These are phyloP conservation scores for Micromesistius poutassou DNA, from an alignment of 2,797 vertebrate genomes.

Conservation along the genomic window DNA sequence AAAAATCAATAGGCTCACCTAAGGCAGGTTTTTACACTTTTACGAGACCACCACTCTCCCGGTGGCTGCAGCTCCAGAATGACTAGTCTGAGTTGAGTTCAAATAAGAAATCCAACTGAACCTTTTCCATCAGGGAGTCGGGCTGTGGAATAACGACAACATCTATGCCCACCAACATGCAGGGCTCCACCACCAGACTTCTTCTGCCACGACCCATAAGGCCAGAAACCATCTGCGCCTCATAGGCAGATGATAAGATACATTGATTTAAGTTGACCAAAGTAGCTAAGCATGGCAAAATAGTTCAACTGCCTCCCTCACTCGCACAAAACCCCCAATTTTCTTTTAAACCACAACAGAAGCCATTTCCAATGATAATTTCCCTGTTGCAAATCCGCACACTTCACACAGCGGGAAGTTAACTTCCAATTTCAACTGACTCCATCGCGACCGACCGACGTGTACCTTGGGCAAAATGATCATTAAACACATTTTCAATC, in stretches of 20 bases:
- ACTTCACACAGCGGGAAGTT: neutral
- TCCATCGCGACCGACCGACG: neutral
- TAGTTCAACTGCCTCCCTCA: neutral
- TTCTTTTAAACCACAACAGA: neutral
- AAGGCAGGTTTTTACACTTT: slow-evolving; percentile 46
- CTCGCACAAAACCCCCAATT: neutral
- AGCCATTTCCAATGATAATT: neutral
- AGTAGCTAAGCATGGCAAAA: neutral
- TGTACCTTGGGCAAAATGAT: neutral
- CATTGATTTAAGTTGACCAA: neutral
- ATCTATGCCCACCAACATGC: neutral
- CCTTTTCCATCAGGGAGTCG: slow-evolving; percentile 27
- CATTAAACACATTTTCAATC: neutral
- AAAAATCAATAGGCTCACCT: slow-evolving; percentile 60
- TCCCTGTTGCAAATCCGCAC: neutral
- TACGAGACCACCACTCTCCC: slow-evolving; percentile 23
- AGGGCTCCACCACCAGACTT: neutral
- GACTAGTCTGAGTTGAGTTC: slow-evolving; percentile 28
- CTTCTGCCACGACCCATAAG: neutral
- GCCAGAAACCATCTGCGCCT: neutral
- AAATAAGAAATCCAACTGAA: slow-evolving; percentile 31
- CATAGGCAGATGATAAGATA: neutral
- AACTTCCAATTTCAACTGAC: neutral
- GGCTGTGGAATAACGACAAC: slow-evolving; percentile 10
- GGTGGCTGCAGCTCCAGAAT: slow-evolving; percentile 23